phyloP scores from a whole-genome alignment of 2,888 invertebrate species.

The Lepidochrysops patricia region DNA sequence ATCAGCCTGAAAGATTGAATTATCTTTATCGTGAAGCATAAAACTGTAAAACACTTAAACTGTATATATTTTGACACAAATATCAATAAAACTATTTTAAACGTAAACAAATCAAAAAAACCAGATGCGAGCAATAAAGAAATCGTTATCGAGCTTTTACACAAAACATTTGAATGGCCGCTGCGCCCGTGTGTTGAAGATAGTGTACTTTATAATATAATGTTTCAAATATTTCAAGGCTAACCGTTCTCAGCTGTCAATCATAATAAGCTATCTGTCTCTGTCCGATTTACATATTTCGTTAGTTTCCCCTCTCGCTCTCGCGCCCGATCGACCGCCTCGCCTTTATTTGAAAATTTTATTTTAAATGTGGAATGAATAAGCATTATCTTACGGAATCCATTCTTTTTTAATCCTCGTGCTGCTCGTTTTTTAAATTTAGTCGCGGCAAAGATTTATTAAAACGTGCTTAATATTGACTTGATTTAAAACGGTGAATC shows the following conservation, averaged over 20 bases:
- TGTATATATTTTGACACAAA: slow-evolving; percentile 1
- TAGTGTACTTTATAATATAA: slow-evolving; percentile 75
- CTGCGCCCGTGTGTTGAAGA: slow-evolving; percentile 56
- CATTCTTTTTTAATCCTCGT: slow-evolving; percentile 71
- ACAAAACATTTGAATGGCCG: slow-evolving; percentile 39
- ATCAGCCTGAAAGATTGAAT: neutral
- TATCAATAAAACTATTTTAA: slow-evolving; percentile 12
- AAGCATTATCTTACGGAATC: slow-evolving; percentile 73
- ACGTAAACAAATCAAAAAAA: slow-evolving; percentile 20
- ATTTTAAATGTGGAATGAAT: slow-evolving; percentile 75
- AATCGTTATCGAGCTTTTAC: slow-evolving; percentile 24
- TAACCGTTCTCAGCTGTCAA: slow-evolving; percentile 75
- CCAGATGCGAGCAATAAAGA: slow-evolving; percentile 26
- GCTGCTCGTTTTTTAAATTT: slow-evolving; percentile 48
- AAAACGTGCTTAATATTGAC: slow-evolving; percentile 22
- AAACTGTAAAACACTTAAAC: neutral
- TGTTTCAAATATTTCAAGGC: slow-evolving; percentile 76
- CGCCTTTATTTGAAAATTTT: slow-evolving; percentile 73
- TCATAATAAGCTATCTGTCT: slow-evolving; percentile 71
- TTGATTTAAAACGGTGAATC: slow-evolving; percentile 11
- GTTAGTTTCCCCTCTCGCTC: slow-evolving; percentile 42
- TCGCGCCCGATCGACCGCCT: slow-evolving; percentile 60
- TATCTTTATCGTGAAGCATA: neutral
- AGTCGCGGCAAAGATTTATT: slow-evolving; percentile 47
- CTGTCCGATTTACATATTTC: slow-evolving; percentile 47